A percentile compares a stretch with the other conserved stretches of the same genome.
phyloP scores from a whole-genome alignment of 23 tunicate genomes.

The Trididemnum nubilum region DNA sequence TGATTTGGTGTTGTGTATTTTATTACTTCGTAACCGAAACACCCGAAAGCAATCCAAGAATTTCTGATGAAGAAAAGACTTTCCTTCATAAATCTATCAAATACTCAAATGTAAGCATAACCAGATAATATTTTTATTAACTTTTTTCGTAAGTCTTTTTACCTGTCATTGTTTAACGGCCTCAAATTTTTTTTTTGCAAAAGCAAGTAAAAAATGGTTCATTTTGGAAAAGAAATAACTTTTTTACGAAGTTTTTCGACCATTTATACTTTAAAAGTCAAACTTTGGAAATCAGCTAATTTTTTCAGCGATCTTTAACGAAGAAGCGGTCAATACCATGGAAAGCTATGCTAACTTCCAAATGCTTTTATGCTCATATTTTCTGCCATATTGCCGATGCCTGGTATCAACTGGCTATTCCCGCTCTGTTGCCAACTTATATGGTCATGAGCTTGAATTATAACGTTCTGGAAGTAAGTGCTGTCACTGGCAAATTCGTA shows the following conservation, averaged over 20 bases:
- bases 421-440: neutral
- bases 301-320: no score
- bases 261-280: no score
- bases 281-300: no score
- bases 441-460: neutral
- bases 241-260: no score
- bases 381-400: neutral
- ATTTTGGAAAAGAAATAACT: no score
- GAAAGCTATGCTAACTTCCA: slow-evolving; percentile 16
- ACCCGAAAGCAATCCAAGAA: neutral
- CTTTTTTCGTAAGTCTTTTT: no score
- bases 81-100: no score
- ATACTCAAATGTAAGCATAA: no score
- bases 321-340: slow-evolving; percentile 5
- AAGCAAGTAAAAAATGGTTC: no score
- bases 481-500: neutral
- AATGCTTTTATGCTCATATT: neutral
- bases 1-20: neutral
- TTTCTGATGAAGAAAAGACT: neutral
- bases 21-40: neutral
- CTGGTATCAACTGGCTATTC: neutral
- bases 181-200: no score
- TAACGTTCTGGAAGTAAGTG: neutral
- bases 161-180: no score
- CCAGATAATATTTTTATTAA: no score